Base-by-base conservation (phyloP, 1,140 invertebrate species). In the Phthorimaea operculella region DNA sequence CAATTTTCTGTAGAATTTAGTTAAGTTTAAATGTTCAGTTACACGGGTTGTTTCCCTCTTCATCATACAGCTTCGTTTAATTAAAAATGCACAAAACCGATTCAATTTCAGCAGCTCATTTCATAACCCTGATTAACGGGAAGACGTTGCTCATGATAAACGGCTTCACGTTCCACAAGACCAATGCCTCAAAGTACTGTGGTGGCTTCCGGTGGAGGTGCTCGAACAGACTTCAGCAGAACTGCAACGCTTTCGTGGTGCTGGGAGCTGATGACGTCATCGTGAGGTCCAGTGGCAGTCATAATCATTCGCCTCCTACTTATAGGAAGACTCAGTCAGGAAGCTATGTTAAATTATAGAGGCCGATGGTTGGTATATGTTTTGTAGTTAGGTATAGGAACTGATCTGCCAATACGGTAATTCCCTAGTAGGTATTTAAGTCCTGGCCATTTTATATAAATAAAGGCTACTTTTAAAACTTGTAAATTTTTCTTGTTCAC, bases 151-250 rank as follows among this genome's bases (percentile, higher is more conserved):
- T 71, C 1, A 59, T 73, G 61, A 52, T 66, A 0, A 55, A 73
- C 17, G 70, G 72, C 1, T 72, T 70, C 21, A 66, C 63, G 1
- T 74, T 67, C 15, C 61, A 72, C 36, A 71, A 63, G 52, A 59
- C 54, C 14, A 47, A 58, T 49, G 42, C 54, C 11, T 15, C 12
- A 12, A 33, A 47, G 10, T 33, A 33, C 15, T 7, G 53, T n/a
- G 59, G 60, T 17, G 63, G 58, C 7, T 47, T 63, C 18, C 64
- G 61, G 51, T 73, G 66, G 66, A 58, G 64, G 17, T 70, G 68
- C 17, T 68, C 70, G 3, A 12, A 10, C n/a, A 12, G 10, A 9
- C 10, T 12, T 3, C 10, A 10, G 10, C n/a, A 12, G 10, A 39
- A 39, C 3, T 39, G 36, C 36, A 39, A 39, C 10, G 36, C 36